Conservation (phyloP, 2,888 invertebrate species). For the Halictus ligatus region DNA sequence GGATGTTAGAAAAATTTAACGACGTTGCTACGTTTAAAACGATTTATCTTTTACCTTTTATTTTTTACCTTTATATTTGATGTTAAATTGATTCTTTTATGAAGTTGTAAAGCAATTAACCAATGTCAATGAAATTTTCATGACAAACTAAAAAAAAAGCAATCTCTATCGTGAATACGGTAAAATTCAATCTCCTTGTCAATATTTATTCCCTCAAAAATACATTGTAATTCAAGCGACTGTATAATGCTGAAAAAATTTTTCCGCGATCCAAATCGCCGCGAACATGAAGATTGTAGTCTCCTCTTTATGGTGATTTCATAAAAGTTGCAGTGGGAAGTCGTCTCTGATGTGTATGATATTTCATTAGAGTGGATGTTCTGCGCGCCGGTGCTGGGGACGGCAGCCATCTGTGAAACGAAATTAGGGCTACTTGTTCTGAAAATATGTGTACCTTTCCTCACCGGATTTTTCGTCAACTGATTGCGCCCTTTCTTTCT, state of each 20-base stretch:
- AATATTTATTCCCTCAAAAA: neutral
- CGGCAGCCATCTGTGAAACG: slow-evolving; percentile 1
- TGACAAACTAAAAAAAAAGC: neutral
- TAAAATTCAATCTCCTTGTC: neutral
- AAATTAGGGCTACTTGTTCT: slow-evolving; percentile 19
- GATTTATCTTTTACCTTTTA: no score
- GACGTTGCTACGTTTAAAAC: no score
- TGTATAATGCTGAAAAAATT: no score
- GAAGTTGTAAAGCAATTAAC: neutral
- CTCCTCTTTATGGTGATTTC: neutral
- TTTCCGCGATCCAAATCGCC: neutral
- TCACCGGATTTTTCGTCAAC: slow-evolving; percentile 8
- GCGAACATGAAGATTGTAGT: neutral
- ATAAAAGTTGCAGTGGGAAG: neutral
- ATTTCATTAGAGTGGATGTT: neutral
- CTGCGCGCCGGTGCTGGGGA: neutral
- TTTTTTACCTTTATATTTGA: no score
- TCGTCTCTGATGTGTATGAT: neutral
- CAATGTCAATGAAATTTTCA: neutral
- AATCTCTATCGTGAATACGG: neutral
- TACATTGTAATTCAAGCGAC: neutral
- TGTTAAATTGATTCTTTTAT: no score
- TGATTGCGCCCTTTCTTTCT: slow-evolving; percentile 5
- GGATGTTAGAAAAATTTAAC: no score
- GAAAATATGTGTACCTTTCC: slow-evolving; percentile 13